Base-by-base conservation (phyloP, 2,888 invertebrate species). In the Monoplex corrugatus region DNA sequence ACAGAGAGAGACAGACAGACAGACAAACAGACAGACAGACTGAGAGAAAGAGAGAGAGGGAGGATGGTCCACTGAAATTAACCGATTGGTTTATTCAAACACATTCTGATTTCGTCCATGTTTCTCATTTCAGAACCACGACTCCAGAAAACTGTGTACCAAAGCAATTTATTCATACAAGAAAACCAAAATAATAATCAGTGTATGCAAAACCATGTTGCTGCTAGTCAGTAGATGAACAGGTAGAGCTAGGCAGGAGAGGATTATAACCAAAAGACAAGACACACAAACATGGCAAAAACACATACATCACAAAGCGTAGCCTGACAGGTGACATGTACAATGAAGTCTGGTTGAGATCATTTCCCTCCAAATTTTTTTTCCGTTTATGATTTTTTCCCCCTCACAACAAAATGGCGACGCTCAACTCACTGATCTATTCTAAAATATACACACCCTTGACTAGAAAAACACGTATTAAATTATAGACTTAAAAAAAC, bases 121-220 rank as follows among this genome's bases (percentile, higher is more conserved):
- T 75, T 23, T 19, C 43, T 28, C 6, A 40, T 23, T 38, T 3
- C 35, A 8, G 38, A 75, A 75, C 35, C 1, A 75, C 23, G 28
- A 80, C 40, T 45, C 44, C 35, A 32, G 10, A n/a, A 32, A 38
- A 45, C 45, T 87, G 72, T 88, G 89, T 89, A 89, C 89, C 88
- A 89, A 90, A 90, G 90, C 90, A 90, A 86, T 90, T 90, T 89
- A 89, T 87, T 89, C 89, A 45, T 78, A 90, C 86, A 88, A 87
- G 86, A 68, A 68, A 68, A 57, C 3, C n/a, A n/a, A 86, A 86
- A 43, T 86, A 80, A 80, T 57, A 80, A 68, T 43, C 43, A 86
- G n/a, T 43, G 32, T 86, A 68, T 86, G 86, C 86, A 80, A 86
- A 57, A 86, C 68, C 86, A 43, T 19, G 68, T 68, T 86, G 63